A percentile compares a stretch with the other conserved stretches of the same genome.
These are phyloP conservation scores for Anseranas semipalmata DNA, from an alignment of 2,113 vertebrate species.

Conservation along the genomic window DNA sequence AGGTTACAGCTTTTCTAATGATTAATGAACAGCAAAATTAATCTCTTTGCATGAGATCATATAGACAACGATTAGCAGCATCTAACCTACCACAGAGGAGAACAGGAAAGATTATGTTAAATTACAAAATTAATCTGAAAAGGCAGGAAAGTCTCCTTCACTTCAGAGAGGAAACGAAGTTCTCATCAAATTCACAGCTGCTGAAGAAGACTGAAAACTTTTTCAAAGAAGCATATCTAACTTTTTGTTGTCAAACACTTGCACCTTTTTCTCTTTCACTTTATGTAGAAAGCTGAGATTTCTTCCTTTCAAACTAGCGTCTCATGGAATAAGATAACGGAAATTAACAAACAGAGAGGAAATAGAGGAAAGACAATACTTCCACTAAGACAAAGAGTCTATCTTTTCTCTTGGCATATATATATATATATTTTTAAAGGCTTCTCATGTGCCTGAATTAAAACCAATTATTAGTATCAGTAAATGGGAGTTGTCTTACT, in stretches of 20 bases:
- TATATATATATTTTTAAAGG: too few relatives aligned
- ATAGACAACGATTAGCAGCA: neutral
- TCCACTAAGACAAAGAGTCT: neutral
- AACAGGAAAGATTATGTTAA: neutral
- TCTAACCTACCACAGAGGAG: neutral
- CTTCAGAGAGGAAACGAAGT: neutral
- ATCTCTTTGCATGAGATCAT: neutral
- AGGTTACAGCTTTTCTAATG: neutral
- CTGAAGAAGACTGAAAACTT: neutral
- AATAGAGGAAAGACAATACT: neutral
- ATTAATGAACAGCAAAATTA: neutral
- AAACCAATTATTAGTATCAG: neutral
- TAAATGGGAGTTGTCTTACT: neutral
- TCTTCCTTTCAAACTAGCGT: neutral
- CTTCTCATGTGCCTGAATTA: neutral
- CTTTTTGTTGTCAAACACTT: neutral
- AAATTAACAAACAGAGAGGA: neutral
- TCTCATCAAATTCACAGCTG: neutral
- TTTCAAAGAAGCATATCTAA: neutral
- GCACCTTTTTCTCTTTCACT: neutral
- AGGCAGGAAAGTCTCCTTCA: neutral
- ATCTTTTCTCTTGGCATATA: neutral
- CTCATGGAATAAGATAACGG: neutral
- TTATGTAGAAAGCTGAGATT: neutral
- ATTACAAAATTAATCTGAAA: neutral